Base-by-base conservation (phyloP, 2,113 vertebrate genomes). In the Perognathus longimembris region DNA sequence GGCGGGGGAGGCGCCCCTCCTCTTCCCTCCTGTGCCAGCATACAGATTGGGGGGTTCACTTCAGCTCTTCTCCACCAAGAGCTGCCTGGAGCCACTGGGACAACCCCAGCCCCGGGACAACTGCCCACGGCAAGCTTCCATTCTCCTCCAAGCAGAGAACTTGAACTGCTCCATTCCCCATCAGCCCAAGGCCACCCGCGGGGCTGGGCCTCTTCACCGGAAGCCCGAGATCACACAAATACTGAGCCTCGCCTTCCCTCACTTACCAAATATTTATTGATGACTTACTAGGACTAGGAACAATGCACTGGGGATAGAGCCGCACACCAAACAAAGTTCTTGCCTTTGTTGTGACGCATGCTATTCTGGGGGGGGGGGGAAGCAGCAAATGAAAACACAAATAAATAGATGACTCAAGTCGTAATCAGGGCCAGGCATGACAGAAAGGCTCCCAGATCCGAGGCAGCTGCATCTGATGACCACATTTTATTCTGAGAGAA, bases 381-480 rank as follows among this genome's bases (percentile, higher is more conserved):
- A 54, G 45, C 81, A 30, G 71, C 20, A 82, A 40, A 32, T 18
- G 70, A 69, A 45, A 42, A 40, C 30, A 45, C 18, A n/a, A 8
- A 78, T 42, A 71, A 59, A 24, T 36, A 18, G 32, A 1, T 22
- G 61, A 64, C 26, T 30, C 3, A 1, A 26, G 61, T 24, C 4
- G 66, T 18, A 22, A 14, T 38, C n/a, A 24, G 74, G 0, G 14
- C 30, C 17, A 5, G 36, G 74, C 64, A 17, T 7, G 15, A 2
- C 1, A 15, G 77, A 50, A n/a, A 1, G 8, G 38, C 34, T 17
- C 26, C 0, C 6, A 1, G 30, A 10, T 12, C 30, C 4, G 3
- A 2, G 6, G 38, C 54, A 18, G 12, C 38, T 54, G 66, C 26
- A 7, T 21, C 15, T 26, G 32, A n/a, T 20, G 42, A 17, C 75